These are phyloP conservation scores for Echeneis naucrates DNA, from an alignment of 2,797 vertebrate species.

Conservation along the genomic window DNA sequence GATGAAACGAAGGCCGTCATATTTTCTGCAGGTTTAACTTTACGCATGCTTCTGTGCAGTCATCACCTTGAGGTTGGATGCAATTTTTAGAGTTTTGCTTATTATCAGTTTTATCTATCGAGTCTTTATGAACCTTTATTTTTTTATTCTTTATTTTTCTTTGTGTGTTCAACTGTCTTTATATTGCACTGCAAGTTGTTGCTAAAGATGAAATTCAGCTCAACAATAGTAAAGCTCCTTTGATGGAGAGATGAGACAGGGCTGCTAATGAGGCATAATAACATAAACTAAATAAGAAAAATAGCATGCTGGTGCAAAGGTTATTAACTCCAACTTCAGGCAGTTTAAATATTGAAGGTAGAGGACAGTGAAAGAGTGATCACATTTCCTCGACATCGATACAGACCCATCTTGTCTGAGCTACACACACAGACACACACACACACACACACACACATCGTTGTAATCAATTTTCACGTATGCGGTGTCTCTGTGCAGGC, in stretches of 20 bases:
- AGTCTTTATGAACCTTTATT: no score
- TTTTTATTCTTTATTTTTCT: no score
- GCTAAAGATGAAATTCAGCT: no score
- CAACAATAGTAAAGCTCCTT: neutral
- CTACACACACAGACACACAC: slow-evolving; percentile 7
- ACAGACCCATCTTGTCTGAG: neutral
- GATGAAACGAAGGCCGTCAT: no score
- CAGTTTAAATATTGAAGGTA: slow-evolving; percentile 26
- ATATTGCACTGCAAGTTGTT: no score
- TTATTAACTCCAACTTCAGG: slow-evolving; percentile 18
- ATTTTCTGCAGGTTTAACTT: no score
- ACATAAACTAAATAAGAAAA: slow-evolving; percentile 5
- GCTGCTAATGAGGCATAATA: neutral
- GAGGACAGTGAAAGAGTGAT: slow-evolving; percentile 33
- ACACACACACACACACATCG: slow-evolving; percentile 32
- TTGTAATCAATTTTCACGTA: slow-evolving; percentile 60
- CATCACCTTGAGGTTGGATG: no score
- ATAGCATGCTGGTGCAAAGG: neutral
- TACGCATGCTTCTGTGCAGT: no score
- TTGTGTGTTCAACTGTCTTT: no score
- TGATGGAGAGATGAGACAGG: neutral
- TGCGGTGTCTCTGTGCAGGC: slow-evolving; percentile 39
- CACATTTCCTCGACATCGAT: slow-evolving; percentile 27
- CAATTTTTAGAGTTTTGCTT: no score
- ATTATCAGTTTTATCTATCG: no score